Percentiles rank a stretch among this genome's conserved stretches.
Conservation (phyloP, 2,888 invertebrate genomes). For the Acleris emargana region DNA sequence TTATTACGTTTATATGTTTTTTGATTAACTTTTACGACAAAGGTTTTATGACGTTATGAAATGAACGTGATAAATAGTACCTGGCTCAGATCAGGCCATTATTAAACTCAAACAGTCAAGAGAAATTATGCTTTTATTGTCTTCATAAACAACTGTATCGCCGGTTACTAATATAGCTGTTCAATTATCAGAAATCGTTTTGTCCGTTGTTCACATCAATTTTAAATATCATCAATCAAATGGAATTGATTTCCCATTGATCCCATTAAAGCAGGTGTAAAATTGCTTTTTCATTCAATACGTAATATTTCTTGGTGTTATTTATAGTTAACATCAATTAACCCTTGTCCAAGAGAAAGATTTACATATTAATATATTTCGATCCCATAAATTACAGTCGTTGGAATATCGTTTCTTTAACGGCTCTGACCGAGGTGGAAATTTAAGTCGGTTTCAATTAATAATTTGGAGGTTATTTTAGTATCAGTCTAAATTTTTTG, state of each 20-base stretch:
- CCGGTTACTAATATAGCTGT: slow-evolving; percentile 46
- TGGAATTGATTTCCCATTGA: slow-evolving; percentile 56
- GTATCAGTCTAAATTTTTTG: slow-evolving; percentile 35
- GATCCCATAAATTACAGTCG: slow-evolving; percentile 62
- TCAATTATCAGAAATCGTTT: slow-evolving; percentile 60
- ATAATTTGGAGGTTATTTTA: slow-evolving; percentile 57
- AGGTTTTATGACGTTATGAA: no score
- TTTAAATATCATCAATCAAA: slow-evolving; percentile 58
- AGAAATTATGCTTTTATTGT: slow-evolving; percentile 39
- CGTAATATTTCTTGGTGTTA: slow-evolving; percentile 54
- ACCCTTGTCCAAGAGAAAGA: slow-evolving; percentile 60
- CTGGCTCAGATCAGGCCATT: not conserved
- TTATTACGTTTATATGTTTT: no score
- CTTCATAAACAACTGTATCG: slow-evolving; percentile 42
- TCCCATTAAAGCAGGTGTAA: slow-evolving; percentile 61
- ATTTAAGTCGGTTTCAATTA: slow-evolving; percentile 61
- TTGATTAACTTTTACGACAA: no score
- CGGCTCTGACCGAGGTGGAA: slow-evolving; percentile 52
- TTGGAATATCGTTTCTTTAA: slow-evolving; percentile 52
- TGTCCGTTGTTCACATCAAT: slow-evolving; percentile 51
- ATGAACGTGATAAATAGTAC: not conserved
- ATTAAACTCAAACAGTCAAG: not conserved
- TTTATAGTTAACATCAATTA: slow-evolving; percentile 75
- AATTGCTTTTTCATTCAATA: slow-evolving; percentile 55
- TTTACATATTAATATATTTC: slow-evolving; percentile 70